Conservation (phyloP, 2,888 invertebrate species). For the Pardosa pseudoannulata region DNA sequence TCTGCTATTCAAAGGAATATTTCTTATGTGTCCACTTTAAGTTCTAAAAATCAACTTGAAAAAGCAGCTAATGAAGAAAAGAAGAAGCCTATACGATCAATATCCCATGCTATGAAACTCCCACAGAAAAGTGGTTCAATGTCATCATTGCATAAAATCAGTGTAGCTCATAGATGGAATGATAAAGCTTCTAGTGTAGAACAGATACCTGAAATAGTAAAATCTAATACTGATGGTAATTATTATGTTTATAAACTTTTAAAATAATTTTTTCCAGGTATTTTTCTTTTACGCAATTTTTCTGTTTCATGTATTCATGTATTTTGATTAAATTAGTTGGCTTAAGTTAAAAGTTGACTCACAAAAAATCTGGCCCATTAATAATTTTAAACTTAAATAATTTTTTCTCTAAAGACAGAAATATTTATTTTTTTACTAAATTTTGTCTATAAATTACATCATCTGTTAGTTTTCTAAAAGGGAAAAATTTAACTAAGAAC, state of each 20-base stretch:
- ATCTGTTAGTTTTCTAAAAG: too few species aligned
- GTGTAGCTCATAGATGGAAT: conserved; percentile 78
- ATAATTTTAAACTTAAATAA: too few species aligned
- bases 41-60: conserved; percentile 47
- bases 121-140: conserved; percentile 74
- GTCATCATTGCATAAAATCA: conserved; percentile 75
- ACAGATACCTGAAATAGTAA: conserved; percentile 50
- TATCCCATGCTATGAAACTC: conserved; percentile 24
- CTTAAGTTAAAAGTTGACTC: too few species aligned
- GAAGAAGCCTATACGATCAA: conserved; percentile 1
- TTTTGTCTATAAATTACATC: too few species aligned
- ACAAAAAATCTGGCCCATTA: too few species aligned
- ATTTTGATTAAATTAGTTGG: too few species aligned
- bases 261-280: too few species aligned
- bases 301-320: too few species aligned
- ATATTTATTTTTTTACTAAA: too few species aligned
- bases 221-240: conserved; percentile 54
- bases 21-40: conserved; percentile 52
- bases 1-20: conserved; percentile 65
- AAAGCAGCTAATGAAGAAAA: conserved; percentile 11
- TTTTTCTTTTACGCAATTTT: too few species aligned
- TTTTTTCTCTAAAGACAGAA: not conserved
- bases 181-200: conserved; percentile 77
- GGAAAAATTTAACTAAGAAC: too few species aligned
- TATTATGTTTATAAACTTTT: too few species aligned